A percentile compares a stretch with the other conserved stretches of the same genome.
Evolutionary conservation across 2,113 vertebrate genomes (phyloP).

Genomic region (Pandion haliaetus): DNA sequence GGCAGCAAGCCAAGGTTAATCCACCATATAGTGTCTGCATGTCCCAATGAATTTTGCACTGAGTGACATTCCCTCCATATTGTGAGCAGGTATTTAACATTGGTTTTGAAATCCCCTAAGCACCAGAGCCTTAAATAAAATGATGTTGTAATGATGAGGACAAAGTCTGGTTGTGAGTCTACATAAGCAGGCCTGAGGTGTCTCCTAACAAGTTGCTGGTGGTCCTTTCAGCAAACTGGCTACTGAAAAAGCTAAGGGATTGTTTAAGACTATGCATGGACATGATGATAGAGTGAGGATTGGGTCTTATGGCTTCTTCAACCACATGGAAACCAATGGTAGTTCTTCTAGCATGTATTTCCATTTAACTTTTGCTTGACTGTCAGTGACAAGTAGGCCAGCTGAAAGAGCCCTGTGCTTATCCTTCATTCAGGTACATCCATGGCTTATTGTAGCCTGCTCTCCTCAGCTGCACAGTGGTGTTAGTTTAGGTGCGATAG

Average conservation of each 20-base stretch:
- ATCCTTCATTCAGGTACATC: background rate
- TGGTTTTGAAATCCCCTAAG: background rate
- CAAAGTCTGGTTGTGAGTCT: background rate
- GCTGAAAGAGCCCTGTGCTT: background rate
- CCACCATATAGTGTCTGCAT: background rate
- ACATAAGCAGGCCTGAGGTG: background rate
- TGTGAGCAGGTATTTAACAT: background rate
- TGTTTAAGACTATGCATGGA: background rate
- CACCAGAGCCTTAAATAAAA: background rate
- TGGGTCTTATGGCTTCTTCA: background rate
- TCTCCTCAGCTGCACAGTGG: background rate
- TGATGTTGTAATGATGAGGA: background rate
- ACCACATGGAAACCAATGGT: background rate
- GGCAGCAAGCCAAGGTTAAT: background rate
- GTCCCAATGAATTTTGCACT: background rate
- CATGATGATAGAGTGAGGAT: background rate
- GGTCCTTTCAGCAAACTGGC: background rate
- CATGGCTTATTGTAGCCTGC: background rate
- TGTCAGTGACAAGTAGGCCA: conserved; percentile 5
- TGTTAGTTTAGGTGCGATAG: conserved; percentile 12
- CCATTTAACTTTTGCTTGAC: conserved; percentile 11
- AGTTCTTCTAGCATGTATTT: background rate
- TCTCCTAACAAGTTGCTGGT: background rate
- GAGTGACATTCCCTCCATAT: background rate
- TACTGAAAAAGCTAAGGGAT: background rate